Evolutionary conservation across 2,113 vertebrate species (phyloP), one percentile per base, ranked within the genome.

Genomic region (Gambusia affinis): DNA sequence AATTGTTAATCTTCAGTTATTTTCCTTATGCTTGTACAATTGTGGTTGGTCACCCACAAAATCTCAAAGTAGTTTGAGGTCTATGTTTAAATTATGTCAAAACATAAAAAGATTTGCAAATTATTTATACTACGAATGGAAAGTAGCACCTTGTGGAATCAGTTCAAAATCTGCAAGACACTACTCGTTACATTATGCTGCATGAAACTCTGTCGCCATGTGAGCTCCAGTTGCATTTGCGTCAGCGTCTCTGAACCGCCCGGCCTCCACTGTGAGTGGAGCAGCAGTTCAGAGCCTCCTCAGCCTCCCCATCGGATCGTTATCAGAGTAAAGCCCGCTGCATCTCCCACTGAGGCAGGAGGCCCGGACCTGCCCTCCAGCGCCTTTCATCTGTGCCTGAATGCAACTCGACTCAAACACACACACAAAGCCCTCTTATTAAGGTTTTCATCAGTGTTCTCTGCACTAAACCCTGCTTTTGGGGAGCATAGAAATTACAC

Each of bases 241-340:
- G 60, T 61, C 44, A 51, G 28, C 84, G 74, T 78, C 81, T 86
- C 70, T 79, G 65, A 64, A 17, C 14, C 70, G 71, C 70, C 69
- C 57, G 31, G 78, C 70, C 44, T 28, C 73, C 28, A 27, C 22
- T 27, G 24, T 60, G 61, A 76, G 70, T 51, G 67, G 44, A 81
- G 81, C 61, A 71, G 65, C 70, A n/a, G 70, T 70, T 78, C 84
- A 69, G 69, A 72, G 66, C 30, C 35, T 35, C n/a, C 17, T 60
- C 66, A 83, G 79, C 74, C 80, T 86, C 82, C 11, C 85, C 67
- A 70, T 81, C 73, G 75, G 72, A 57, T 70, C 63, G 82, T 85
- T 90, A 89, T 91, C 81, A 74, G 63, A 66, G 73, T 54, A 76
- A 84, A 87, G 72, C 85, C 75, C 51, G 60, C 66, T 85, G 89